phyloP scores from a whole-genome alignment of 2,888 invertebrate genomes.

The Trisateles emortualis region DNA sequence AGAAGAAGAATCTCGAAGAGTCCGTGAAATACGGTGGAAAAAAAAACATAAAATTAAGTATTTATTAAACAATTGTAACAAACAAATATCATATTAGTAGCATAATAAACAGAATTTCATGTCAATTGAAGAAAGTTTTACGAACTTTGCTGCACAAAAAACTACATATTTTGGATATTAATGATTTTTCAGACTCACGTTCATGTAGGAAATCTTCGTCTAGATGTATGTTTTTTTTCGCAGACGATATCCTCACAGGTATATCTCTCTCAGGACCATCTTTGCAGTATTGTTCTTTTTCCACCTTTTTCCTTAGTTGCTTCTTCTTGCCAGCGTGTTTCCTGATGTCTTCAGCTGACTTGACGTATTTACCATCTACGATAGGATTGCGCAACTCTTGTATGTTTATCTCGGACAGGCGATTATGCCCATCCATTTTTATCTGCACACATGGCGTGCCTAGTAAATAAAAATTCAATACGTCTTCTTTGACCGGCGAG shows the following conservation, averaged over 20 bases:
- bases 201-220: slow-evolving; percentile 63
- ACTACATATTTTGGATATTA: slow-evolving; percentile 72
- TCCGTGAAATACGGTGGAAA: too few relatives aligned
- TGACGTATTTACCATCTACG: slow-evolving; percentile 49
- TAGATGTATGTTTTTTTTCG: slow-evolving; percentile 72
- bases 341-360: slow-evolving; percentile 71
- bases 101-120: slow-evolving; percentile 17
- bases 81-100: slow-evolving; percentile 32
- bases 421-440: slow-evolving; percentile 64
- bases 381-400: slow-evolving; percentile 45
- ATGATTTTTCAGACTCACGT: slow-evolving; percentile 61
- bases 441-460: slow-evolving; percentile 60
- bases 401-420: slow-evolving; percentile 73
- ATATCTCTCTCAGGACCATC: slow-evolving; percentile 65
- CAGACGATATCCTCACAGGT: slow-evolving; percentile 70
- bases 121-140: slow-evolving; percentile 52
- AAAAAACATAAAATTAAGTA: slow-evolving; percentile 75
- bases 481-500: slow-evolving; percentile 53
- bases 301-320: slow-evolving; percentile 61
- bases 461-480: slow-evolving; percentile 63
- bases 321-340: slow-evolving; percentile 64
- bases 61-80: slow-evolving; percentile 54
- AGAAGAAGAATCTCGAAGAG: slow-evolving; percentile 81
- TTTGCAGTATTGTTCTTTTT: slow-evolving; percentile 37
- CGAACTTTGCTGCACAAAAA: slow-evolving; percentile 73